Conservation (phyloP, 2,113 vertebrate species). For the Laterallus jamaicensis region DNA sequence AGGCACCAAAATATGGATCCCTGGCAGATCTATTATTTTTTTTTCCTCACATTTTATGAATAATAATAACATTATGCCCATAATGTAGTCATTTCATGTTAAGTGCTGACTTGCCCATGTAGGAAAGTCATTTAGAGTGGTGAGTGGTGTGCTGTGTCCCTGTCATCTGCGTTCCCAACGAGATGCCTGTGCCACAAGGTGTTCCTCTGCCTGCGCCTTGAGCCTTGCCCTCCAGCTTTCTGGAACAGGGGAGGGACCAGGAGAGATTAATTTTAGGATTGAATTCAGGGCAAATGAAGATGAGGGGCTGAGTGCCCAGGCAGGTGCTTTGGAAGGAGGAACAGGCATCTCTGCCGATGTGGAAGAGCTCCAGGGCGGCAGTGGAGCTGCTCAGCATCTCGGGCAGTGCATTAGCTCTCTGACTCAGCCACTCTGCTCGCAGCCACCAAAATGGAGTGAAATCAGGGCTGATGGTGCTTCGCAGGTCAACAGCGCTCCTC, state of each 20-base stretch:
- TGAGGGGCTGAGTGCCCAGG: background rate
- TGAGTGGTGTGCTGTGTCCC: background rate
- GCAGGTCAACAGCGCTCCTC: fast-evolving
- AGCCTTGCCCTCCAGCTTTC: fast-evolving
- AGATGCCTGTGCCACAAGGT: fast-evolving
- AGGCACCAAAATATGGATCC: background rate
- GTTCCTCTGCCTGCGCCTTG: background rate
- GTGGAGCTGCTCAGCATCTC: background rate
- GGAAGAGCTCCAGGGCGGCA: background rate
- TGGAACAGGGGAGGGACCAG: background rate
- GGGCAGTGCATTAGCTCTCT: fast-evolving
- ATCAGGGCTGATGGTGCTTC: background rate
- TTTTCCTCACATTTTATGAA: background rate
- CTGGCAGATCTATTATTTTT: background rate
- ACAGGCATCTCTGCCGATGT: background rate
- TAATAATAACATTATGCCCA: conserved; percentile 6
- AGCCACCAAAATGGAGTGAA: background rate
- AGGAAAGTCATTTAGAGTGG: background rate
- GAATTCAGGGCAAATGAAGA: background rate
- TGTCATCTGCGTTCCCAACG: background rate
- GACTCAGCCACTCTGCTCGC: background rate
- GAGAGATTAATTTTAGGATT: background rate
- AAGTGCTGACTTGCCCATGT: background rate
- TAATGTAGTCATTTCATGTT: background rate
- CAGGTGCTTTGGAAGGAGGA: background rate